Evolutionary conservation across 2,888 invertebrate genomes (phyloP).

Genomic region (Tipula lateralis): DNA sequence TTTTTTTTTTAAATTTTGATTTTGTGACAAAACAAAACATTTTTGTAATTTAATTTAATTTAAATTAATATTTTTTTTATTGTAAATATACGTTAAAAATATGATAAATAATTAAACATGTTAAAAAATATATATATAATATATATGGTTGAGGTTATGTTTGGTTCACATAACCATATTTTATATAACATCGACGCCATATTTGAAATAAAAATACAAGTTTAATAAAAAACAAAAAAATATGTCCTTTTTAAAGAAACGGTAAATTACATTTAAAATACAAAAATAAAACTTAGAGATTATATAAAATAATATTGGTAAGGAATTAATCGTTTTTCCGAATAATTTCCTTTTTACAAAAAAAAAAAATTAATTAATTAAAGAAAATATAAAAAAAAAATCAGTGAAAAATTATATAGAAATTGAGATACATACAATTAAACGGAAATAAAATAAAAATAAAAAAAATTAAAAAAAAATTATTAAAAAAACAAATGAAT

Average conservation of each 20-base stretch:
- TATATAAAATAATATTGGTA: background rate
- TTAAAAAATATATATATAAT: background rate
- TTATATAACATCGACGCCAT: background rate
- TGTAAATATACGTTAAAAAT: slow-evolving; percentile 3
- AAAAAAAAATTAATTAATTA: background rate
- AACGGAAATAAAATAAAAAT: slow-evolving; percentile 2
- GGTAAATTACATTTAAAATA: slow-evolving; percentile 3
- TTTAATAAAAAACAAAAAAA: background rate
- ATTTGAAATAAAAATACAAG: background rate
- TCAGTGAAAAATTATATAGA: slow-evolving; percentile 12
- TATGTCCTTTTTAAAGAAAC: background rate
- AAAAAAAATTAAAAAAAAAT: background rate
- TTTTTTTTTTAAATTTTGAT: background rate
- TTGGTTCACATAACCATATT: background rate
- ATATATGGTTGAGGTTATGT: slow-evolving; percentile 13
- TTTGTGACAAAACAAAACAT: background rate
- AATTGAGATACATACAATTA: slow-evolving; percentile 19
- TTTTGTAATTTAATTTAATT: background rate
- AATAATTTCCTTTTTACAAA: slow-evolving; percentile 1
- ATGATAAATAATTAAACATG: slow-evolving; percentile 19
- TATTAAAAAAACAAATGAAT: slow-evolving; percentile 11
- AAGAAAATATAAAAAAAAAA: background rate
- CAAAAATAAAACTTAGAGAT: slow-evolving; percentile 4
- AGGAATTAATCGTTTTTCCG: slow-evolving; percentile 14
- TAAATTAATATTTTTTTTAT: background rate